A percentile compares a stretch with the other conserved stretches of the same genome.
phyloP scores from a whole-genome alignment of 30 jellyfish, hydroid and myxozoan species.

The Cassiopea xamachana region DNA sequence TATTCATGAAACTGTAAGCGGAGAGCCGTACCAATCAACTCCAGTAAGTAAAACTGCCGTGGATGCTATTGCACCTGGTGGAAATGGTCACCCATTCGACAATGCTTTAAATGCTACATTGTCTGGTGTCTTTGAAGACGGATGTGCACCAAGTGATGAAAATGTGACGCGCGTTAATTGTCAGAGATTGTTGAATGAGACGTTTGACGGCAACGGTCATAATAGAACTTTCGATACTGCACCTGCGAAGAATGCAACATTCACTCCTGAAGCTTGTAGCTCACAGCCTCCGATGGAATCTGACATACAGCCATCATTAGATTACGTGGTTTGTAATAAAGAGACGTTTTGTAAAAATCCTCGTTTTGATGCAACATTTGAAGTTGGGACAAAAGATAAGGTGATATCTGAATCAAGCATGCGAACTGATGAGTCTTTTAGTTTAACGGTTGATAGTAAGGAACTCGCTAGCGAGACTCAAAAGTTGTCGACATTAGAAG shows the following conservation, averaged over 20 bases:
- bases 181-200: constrained; percentile 27
- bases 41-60: constrained; percentile 25
- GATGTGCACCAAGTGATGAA: not conserved
- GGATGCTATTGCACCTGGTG: not conserved
- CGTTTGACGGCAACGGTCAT: constrained; percentile 18
- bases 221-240: constrained; percentile 5
- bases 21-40: constrained; percentile 60
- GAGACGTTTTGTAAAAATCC: not conserved
- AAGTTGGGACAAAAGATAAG: not conserved
- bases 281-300: not conserved
- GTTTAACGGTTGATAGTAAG: not conserved
- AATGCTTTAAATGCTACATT: constrained; percentile 24
- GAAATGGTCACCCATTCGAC: constrained; percentile 25
- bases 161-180: not conserved
- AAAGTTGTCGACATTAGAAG: not conserved
- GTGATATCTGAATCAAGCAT: not conserved
- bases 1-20: not conserved
- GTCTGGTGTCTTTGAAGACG: constrained; percentile 62
- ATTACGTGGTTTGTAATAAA: not conserved
- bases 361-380: not conserved
- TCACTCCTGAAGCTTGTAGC: not conserved
- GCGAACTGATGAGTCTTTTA: not conserved
- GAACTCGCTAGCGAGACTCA: not conserved
- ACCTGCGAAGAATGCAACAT: not conserved
- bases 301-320: not conserved